phyloP scores from a whole-genome alignment of 2,797 vertebrate species.

The Pogoniulus pusillus region DNA sequence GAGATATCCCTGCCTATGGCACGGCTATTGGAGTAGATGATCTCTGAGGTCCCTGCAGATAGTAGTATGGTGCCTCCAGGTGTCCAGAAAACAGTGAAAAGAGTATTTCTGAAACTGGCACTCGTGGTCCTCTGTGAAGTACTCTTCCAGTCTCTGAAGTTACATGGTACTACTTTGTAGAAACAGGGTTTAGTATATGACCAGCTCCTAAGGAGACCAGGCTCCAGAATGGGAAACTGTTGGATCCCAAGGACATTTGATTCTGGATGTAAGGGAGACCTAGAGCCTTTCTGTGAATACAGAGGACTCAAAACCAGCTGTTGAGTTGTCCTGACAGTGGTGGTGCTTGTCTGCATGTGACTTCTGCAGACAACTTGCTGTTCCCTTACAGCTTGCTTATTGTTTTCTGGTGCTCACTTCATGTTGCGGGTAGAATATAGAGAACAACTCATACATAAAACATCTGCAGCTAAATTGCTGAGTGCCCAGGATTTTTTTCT shows the following conservation, averaged over 20 bases:
- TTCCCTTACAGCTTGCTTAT: neutral
- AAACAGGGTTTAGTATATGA: neutral
- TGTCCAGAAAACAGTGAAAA: neutral
- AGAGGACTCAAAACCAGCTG: neutral
- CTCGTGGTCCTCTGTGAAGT: neutral
- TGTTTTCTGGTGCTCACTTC: constrained; percentile 22
- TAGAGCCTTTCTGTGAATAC: neutral
- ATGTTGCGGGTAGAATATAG: neutral
- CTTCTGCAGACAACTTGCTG: neutral
- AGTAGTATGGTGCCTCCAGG: neutral
- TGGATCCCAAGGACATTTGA: neutral
- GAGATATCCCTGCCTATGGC: too few species aligned
- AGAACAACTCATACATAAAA: neutral
- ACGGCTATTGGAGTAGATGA: too few species aligned
- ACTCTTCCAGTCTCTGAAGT: neutral
- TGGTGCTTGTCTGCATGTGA: neutral
- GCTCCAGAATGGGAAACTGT: neutral
- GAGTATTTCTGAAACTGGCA: neutral
- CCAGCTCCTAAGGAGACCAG: neutral
- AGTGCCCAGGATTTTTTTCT: constrained; percentile 26
- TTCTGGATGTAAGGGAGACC: neutral
- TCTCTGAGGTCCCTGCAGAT: neutral
- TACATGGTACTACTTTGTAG: neutral
- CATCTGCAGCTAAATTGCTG: constrained; percentile 33
- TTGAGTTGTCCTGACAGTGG: neutral